Evolutionary conservation across 2,113 vertebrate species (phyloP).

Genomic region (Toxotes chatareus): DNA sequence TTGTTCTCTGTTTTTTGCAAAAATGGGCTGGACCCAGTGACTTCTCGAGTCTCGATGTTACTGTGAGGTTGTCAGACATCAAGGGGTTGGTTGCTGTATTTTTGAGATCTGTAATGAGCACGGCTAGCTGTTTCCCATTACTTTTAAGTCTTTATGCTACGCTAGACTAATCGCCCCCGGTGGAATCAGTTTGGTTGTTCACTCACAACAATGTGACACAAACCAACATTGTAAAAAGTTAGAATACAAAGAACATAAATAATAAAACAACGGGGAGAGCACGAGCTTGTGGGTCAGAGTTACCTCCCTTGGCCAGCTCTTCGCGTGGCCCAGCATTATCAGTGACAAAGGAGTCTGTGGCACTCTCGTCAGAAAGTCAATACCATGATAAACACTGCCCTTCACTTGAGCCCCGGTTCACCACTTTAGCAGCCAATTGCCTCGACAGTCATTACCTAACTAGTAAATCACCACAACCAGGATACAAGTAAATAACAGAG

Average conservation of each 20-base stretch:
- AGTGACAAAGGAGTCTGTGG: constrained; percentile 83
- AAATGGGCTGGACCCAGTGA: neutral
- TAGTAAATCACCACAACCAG: constrained; percentile 85
- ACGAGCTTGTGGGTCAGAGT: constrained; percentile 3
- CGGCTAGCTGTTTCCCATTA: no score
- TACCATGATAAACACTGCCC: constrained; percentile 79
- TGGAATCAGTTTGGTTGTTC: neutral
- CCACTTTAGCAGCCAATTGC: constrained; percentile 86
- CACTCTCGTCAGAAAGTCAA: constrained; percentile 85
- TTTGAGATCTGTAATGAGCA: no score
- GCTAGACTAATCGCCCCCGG: neutral
- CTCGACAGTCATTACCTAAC: constrained; percentile 89
- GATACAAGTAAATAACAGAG: constrained; percentile 62
- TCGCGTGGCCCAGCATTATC: constrained; percentile 55
- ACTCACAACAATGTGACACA: neutral
- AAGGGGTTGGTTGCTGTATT: neutral
- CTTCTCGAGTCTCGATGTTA: neutral
- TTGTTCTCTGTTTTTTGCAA: neutral
- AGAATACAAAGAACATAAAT: neutral
- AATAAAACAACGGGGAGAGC: neutral
- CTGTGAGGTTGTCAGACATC: neutral
- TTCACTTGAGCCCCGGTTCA: constrained; percentile 79
- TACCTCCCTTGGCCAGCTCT: constrained; percentile 14
- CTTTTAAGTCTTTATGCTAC: neutral
- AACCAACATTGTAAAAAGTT: neutral